Base-by-base conservation (phyloP, 2,113 vertebrate species). In the Aphelocoma coerulescens region DNA sequence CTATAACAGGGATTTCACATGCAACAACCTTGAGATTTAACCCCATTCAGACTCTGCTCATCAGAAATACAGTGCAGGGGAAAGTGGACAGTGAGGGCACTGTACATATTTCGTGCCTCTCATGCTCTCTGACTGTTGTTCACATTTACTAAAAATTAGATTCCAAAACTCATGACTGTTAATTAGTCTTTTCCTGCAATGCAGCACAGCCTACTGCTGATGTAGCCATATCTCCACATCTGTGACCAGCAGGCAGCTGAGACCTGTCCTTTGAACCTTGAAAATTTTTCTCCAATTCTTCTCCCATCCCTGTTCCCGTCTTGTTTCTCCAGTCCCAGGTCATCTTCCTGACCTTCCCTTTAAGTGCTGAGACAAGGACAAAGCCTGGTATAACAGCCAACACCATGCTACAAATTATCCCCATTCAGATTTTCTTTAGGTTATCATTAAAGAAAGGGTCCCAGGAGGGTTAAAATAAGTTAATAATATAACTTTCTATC, bases 101-200 rank as follows among this genome's bases (percentile, higher is more conserved):
- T 55, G 35, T 22, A 43, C 0, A 0, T 57, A n/a, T 63, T 87
- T 68, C 3, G 0, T 41, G 24, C 59, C 20, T 7, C 21, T 81
- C 14, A 33, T 19, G 30, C 3, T 15, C 43, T 43, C n/a, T 71
- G 37, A 28, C 24, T 23, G 15, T 39, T 58, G 7, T 49, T 32
- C 54, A n/a, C 7, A 12, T 14, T 73, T n/a, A 55, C 9, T 57
- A 39, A 85, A 83, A 93, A 32, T 33, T n/a, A 49, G 33, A 49
- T 79, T 76, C 16, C 49, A 66, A 76, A 89, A 55, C 8, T 83
- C 55, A 28, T 3, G 21, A 1, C 2, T 73, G 8, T 41, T 85
- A 52, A 49, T 61, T 39, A 65, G 32, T 15, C 11, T 72, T 88
- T 78, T 72, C 46, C 61, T 73, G n/a, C n/a, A 66, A 13, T 24